A percentile compares a stretch with the other conserved stretches of the same genome.
Conservation (phyloP, 2,113 vertebrate genomes). For the Tautogolabrus adspersus region DNA sequence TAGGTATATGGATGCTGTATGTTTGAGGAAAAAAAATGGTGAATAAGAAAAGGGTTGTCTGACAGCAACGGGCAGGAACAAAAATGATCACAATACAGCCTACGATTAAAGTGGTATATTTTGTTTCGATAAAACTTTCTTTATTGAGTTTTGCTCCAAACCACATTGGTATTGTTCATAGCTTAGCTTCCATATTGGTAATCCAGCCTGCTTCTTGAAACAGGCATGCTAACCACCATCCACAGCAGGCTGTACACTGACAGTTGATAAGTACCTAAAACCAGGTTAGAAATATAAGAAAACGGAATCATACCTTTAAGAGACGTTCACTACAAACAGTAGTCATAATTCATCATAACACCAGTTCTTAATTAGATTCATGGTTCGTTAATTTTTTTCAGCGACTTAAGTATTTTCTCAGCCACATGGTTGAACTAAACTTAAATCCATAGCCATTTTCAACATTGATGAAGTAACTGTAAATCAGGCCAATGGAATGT, state of each 20-base stretch:
- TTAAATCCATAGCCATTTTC: slow-evolving; percentile 45
- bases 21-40: too few species aligned
- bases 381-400: slow-evolving; percentile 16
- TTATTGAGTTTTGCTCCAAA: too few species aligned
- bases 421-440: slow-evolving; percentile 6
- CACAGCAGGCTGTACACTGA: background rate
- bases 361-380: slow-evolving; percentile 4
- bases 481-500: slow-evolving; percentile 44
- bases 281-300: background rate
- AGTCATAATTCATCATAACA: background rate
- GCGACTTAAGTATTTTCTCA: slow-evolving; percentile 6
- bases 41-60: too few species aligned
- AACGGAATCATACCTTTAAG: background rate
- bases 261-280: background rate
- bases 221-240: background rate
- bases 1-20: too few species aligned
- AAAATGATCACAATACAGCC: too few species aligned
- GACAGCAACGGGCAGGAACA: too few species aligned
- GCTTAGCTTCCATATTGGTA: too few species aligned
- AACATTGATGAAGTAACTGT: slow-evolving; percentile 64
- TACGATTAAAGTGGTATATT: too few species aligned
- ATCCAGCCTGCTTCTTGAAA: too few species aligned
- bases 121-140: too few species aligned
- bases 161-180: too few species aligned
- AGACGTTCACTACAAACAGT: background rate